These are phyloP conservation scores for Chloropsis hardwickii DNA, from an alignment of 2,113 vertebrate genomes.

Conservation along the genomic window DNA sequence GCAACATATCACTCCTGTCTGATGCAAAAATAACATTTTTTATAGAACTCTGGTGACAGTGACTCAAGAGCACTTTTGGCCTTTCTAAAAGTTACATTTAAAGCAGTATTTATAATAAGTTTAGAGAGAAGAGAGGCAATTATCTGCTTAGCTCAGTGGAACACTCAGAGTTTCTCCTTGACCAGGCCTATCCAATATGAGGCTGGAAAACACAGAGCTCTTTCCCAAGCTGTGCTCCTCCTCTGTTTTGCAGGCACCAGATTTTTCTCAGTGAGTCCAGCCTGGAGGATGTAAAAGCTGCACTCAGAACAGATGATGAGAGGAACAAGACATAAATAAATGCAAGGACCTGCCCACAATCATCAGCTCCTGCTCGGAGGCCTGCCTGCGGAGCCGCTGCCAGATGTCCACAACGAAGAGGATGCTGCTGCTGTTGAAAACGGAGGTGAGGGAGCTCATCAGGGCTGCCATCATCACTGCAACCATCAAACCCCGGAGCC, in stretches of 20 bases:
- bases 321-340: neutral
- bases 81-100: neutral
- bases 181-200: neutral
- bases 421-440: constrained; percentile 96
- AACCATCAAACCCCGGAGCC: constrained; percentile 92
- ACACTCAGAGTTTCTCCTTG: neutral
- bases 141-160: neutral
- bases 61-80: neutral
- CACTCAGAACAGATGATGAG: neutral
- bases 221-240: neutral
- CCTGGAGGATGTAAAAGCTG: neutral
- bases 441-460: constrained; percentile 96
- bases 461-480: constrained; percentile 93
- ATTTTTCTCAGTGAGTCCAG: neutral
- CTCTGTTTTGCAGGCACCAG: neutral
- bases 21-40: neutral
- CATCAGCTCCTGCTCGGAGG: constrained; percentile 90
- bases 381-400: constrained; percentile 74
- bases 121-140: neutral
- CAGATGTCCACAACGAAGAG: constrained; percentile 93
- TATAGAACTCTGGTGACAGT: neutral
- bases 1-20: neutral
- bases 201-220: neutral
- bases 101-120: neutral
- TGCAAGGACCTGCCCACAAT: constrained; percentile 86